Percentiles rank a stretch among this genome's conserved stretches.
Evolutionary conservation across 2,797 vertebrate genomes (phyloP).

Genomic region (Cirrhinus molitorella): DNA sequence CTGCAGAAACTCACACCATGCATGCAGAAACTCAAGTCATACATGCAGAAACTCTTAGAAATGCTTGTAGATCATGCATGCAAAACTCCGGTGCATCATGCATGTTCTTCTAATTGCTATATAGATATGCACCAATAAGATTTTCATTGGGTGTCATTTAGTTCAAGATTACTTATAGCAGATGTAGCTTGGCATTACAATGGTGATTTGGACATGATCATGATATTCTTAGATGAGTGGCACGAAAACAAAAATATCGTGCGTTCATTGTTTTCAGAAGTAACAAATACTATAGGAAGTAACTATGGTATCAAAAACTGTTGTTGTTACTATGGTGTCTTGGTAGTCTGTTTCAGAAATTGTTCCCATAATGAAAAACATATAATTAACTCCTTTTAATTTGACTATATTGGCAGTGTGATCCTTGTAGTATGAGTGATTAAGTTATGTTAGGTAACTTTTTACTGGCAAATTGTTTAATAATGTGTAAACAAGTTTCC

Average conservation of each 20-base stretch:
- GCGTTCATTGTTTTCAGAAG: neutral
- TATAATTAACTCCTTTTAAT: neutral
- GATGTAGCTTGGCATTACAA: neutral
- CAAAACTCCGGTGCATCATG: neutral
- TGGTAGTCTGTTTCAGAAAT: neutral
- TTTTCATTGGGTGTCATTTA: neutral
- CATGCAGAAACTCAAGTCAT: neutral
- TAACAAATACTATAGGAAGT: neutral
- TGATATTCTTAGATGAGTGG: neutral
- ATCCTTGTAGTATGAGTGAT: neutral
- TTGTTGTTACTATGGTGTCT: neutral
- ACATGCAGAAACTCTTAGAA: too few species aligned
- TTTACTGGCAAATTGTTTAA: too few species aligned
- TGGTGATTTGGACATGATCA: neutral
- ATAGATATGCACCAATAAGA: neutral
- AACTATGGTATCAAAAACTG: neutral
- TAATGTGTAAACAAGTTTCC: too few species aligned
- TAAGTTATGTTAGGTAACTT: too few species aligned
- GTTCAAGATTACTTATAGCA: neutral
- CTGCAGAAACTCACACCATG: neutral
- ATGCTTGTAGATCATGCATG: neutral
- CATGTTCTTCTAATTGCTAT: neutral
- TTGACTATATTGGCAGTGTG: too few species aligned
- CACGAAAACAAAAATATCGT: neutral
- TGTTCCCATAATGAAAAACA: neutral